These are phyloP conservation scores for Meta bourneti DNA, from an alignment of 2,888 invertebrate species.

Conservation along the genomic window DNA sequence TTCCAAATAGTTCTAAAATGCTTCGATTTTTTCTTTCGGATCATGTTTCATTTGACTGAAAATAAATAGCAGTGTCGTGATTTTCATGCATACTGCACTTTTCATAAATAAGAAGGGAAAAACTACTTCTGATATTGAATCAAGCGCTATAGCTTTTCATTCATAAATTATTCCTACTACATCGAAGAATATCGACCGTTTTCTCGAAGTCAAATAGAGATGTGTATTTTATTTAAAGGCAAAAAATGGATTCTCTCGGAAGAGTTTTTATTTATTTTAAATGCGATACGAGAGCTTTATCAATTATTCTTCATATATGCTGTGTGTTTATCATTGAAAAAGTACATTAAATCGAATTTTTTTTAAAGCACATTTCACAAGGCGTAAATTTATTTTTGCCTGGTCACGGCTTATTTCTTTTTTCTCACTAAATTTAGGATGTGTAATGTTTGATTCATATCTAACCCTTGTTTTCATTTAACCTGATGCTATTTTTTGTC, in stretches of 20 bases:
- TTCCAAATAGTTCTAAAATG: not conserved
- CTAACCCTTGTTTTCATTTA: no score
- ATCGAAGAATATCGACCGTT: not conserved
- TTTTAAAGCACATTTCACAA: not conserved
- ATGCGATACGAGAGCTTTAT: not conserved
- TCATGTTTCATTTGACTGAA: constrained; percentile 33
- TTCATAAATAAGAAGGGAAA: constrained; percentile 1
- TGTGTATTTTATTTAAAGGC: not conserved
- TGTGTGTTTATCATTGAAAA: not conserved
- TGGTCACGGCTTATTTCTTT: no score
- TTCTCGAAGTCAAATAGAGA: not conserved
- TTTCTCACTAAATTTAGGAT: no score
- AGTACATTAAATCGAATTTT: not conserved
- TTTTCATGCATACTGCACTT: constrained; percentile 27
- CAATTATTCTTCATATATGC: not conserved
- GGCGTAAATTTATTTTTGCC: no score
- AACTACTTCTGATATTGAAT: not conserved
- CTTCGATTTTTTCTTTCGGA: constrained; percentile 3
- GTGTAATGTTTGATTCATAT: no score
- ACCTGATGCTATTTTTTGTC: no score
- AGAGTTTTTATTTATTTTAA: not conserved
- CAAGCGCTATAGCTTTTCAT: constrained; percentile 3
- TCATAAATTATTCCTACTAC: constrained; percentile 6
- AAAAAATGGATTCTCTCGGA: not conserved
- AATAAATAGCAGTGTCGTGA: constrained; percentile 39